Base-by-base conservation (phyloP, 1,140 invertebrate genomes). In the Bombyx mandarina region DNA sequence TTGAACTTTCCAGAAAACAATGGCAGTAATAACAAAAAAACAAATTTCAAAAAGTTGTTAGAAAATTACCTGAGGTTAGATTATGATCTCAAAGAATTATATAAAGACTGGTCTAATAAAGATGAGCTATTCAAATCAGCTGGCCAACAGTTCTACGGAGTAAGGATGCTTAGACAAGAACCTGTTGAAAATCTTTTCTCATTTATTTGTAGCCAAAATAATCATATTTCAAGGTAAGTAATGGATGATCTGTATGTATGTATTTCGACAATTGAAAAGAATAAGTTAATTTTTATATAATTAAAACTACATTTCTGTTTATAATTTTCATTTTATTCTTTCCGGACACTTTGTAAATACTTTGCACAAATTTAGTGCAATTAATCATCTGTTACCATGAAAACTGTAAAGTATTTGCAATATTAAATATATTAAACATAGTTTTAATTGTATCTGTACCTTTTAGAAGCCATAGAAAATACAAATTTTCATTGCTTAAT, bases 131-230 rank as follows among this genome's bases (percentile, higher is more conserved):
- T 98, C 89, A 82, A 90, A 61, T 86, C 90, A 61, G 90, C 92
- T 43, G 89, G 92, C 43, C 75, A 90, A 59, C 88, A 93, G 56
- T 94, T 94, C 74, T 90, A 91, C 71, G 97, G 97, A 2, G 94
- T 99, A 42, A 90, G 98, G 73, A 95, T 99, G 70, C 80, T 99
- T n/a, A 87, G 93, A 52, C 98, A 99, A 88, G 94, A 99, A 67
- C 93, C 96, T 1, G 88, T 96, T 3, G 98, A 99, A 89, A 98
- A 96, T 89, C 82, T 99, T 1, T 97, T 99, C 75, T 94, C 96
- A 9, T 99, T 99, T 77, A 98, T 99, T 65, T 99, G 98, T 80
- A 99, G 97, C 56, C 96, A 97, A 59, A 99, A 99, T 79, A 99
- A 99, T 83, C 95, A 99, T 73, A 98, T 99, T 54, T 89, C 90